phyloP scores from a whole-genome alignment of 2,888 invertebrate genomes.

The Sarcophaga caerulescens region DNA sequence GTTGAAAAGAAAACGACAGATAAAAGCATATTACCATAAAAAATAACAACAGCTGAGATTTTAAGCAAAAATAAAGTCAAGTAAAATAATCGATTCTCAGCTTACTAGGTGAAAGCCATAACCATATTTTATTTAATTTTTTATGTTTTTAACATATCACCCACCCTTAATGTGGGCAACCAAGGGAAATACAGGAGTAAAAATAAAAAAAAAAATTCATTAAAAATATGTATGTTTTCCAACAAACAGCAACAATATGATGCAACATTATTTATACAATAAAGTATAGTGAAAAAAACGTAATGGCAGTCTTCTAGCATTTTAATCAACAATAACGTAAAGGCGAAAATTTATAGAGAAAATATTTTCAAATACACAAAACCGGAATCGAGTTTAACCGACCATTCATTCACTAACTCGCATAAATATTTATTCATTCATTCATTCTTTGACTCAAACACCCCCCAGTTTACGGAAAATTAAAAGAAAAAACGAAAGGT shows the following conservation, averaged over 20 bases:
- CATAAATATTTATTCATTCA: not conserved
- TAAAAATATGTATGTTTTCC: constrained; percentile 25
- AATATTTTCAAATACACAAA: constrained; percentile 15
- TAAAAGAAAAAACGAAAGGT: not conserved
- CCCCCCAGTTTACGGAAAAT: constrained; percentile 13
- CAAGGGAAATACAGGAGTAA: not conserved
- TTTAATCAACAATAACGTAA: constrained; percentile 28
- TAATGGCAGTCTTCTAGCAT: not conserved
- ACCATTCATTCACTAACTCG: constrained; percentile 8
- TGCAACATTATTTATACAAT: not conserved
- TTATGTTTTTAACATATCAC: constrained; percentile 13
- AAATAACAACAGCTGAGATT: constrained; percentile 54
- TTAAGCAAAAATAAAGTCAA: not conserved
- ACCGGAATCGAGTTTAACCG: constrained; percentile 38
- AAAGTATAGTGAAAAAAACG: not conserved
- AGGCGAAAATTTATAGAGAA: constrained; percentile 18
- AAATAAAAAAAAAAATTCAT: constrained; percentile 15
- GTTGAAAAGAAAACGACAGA: not conserved
- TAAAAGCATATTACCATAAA: constrained; percentile 19
- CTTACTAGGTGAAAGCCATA: constrained; percentile 64
- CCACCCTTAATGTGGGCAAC: constrained; percentile 42
- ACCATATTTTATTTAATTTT: constrained; percentile 53
- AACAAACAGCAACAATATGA: constrained; percentile 33
- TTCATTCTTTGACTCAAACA: constrained; percentile 13
- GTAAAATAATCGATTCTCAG: constrained; percentile 49